Evolutionary conservation across 2,888 invertebrate species (phyloP), one percentile per base, ranked within the genome.

Genomic region (Cheiracanthium punctorium): DNA sequence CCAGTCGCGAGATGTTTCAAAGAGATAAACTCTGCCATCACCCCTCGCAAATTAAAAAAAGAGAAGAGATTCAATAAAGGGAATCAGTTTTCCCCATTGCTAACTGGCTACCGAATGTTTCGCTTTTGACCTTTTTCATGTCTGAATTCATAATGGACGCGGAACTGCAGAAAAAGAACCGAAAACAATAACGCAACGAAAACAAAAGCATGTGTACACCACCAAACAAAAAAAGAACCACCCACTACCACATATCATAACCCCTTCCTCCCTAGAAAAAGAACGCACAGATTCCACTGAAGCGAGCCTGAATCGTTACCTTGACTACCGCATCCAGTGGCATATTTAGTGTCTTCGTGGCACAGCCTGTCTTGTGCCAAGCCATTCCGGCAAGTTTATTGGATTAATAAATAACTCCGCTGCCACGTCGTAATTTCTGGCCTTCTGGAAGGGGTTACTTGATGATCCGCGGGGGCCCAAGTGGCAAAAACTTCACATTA

Each of bases 401-500:
- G 69, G 73, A 33, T 79, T 73, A 67, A 85, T 85, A 85, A 85
- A 85, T 74, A 74, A 85, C 84, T 4, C 30, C 48, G 67, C 33
- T 33, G 43, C 67, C 67, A 65, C 72, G 80, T 30, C 65, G 67
- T 67, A 65, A 65, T 80, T 48, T 80, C 73, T 72, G 71, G 33
- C 80, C 67, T 80, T 64, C 80, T 58, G n/a, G 43, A n/a, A 48
- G 17, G 48, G 48, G 17, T 17, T 74, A 69, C 58, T 41, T 64
- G 82, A 82, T 82, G 69, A 75, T 75, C 80, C 65, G 67, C 5
- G 67, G 67, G 30, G 67, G 30, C 65, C 4, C 80, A 80, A 70
- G 75, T 76, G 82, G 82, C 82, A 77, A 79, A 79, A 85, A 85
- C 82, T 48, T 72, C 77, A 80, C 58, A 67, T 79, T 79, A 84